A percentile compares a stretch with the other conserved stretches of the same genome.
Evolutionary conservation across 2,797 vertebrate genomes (phyloP).

Genomic region (Sebastolobus altivelis): DNA sequence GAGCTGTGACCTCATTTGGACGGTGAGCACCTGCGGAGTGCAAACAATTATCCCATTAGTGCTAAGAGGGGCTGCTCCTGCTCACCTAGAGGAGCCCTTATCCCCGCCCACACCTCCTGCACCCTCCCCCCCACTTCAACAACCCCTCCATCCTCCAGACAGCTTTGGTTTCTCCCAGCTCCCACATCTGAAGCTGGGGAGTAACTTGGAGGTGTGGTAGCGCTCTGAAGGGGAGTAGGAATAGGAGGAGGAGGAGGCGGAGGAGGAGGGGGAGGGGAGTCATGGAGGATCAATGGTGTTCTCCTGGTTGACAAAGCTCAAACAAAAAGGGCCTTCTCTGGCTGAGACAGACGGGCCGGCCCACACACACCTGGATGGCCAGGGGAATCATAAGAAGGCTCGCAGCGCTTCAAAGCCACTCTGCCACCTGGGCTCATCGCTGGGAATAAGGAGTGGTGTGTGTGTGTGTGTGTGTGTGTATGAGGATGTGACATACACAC

Average conservation of each 20-base stretch:
- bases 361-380: conserved; percentile 94
- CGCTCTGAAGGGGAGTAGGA: conserved; percentile 47
- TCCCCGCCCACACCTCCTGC: conserved; percentile 61
- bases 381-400: conserved; percentile 78
- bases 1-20: conserved; percentile 96
- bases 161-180: conserved; percentile 89
- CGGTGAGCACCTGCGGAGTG: conserved; percentile 91
- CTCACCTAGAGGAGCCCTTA: conserved; percentile 66
- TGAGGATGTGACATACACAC: conserved; percentile 22
- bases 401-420: conserved; percentile 81
- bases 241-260: conserved; percentile 11
- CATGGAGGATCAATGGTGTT: conserved; percentile 89
- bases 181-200: conserved; percentile 86
- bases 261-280: conserved; percentile 40
- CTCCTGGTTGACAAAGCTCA: conserved; percentile 92
- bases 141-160: conserved; percentile 83
- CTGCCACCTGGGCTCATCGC: conserved; percentile 80
- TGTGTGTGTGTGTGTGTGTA: conserved; percentile 38
- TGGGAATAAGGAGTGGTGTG: conserved; percentile 57
- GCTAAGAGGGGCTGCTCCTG: conserved; percentile 76
- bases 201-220: conserved; percentile 65
- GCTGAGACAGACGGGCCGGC: conserved; percentile 91
- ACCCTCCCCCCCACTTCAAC: conserved; percentile 19
- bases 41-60: conserved; percentile 95
- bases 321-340: conserved; percentile 92